phyloP scores from a whole-genome alignment of 2,888 invertebrate species.

The Bruchidius siliquastri region DNA sequence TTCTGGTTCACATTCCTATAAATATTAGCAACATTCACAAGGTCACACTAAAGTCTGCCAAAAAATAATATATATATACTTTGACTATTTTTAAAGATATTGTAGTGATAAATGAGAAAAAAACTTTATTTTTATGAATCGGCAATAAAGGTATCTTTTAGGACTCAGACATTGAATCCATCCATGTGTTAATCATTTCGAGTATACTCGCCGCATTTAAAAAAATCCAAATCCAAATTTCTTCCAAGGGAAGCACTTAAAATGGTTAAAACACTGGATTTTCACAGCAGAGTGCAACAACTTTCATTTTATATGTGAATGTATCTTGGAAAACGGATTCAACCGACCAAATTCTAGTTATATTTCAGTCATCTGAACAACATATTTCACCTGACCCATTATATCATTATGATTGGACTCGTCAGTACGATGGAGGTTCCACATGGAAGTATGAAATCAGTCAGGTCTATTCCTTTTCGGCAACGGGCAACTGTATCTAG shows the following conservation, averaged over 20 bases:
- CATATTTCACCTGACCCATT: too few species aligned
- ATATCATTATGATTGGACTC: too few species aligned
- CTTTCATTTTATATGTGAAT: too few species aligned
- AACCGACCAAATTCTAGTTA: too few species aligned
- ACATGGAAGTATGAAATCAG: too few species aligned
- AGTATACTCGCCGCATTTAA: not conserved
- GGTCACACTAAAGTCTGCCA: conserved; percentile 36
- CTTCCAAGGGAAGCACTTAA: not conserved
- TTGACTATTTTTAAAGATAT: conserved; percentile 22
- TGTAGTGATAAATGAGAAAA: conserved; percentile 16
- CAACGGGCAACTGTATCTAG: too few species aligned
- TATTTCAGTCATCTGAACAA: too few species aligned
- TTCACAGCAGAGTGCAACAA: not conserved
- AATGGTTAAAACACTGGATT: not conserved
- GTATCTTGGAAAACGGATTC: too few species aligned
- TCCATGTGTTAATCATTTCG: not conserved
- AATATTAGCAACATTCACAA: conserved; percentile 29
- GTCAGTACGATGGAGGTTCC: too few species aligned
- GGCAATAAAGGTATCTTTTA: conserved; percentile 30
- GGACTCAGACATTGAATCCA: conserved; percentile 3
- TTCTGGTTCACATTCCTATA: conserved; percentile 23
- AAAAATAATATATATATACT: conserved; percentile 21
- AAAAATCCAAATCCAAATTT: not conserved
- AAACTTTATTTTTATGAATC: conserved; percentile 31
- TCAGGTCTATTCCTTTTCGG: too few species aligned